These are phyloP conservation scores for Lepidurus apus DNA, from an alignment of 1,140 invertebrate genomes.

Conservation along the genomic window DNA sequence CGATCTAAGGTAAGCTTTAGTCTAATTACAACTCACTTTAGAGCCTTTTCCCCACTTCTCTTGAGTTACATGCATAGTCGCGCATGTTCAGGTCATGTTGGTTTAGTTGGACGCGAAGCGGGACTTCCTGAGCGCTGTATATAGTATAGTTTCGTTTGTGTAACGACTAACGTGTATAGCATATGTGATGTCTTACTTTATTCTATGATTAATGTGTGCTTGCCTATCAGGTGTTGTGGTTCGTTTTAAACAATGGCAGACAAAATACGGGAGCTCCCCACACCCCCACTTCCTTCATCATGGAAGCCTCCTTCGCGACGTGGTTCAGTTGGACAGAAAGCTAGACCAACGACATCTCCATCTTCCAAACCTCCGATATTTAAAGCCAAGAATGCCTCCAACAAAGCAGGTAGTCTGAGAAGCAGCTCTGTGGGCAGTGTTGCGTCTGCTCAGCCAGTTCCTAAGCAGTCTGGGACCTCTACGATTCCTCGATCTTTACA, in stretches of 20 bases:
- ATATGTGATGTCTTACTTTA: not conserved
- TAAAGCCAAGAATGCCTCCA: not conserved
- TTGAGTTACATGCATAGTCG: too few species aligned
- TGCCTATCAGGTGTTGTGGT: not conserved
- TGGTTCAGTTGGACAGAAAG: not conserved
- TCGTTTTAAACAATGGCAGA: not conserved
- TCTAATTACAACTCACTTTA: too few species aligned
- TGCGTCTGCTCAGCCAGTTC: not conserved
- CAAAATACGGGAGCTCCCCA: not conserved
- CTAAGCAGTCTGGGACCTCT: not conserved
- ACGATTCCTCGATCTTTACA: not conserved
- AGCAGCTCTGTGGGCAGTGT: not conserved
- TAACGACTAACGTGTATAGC: not conserved
- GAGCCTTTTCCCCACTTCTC: too few species aligned
- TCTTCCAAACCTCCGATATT: not conserved
- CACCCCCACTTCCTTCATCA: not conserved
- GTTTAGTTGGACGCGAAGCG: too few species aligned
- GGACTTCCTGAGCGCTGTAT: too few species aligned
- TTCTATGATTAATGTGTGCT: not conserved
- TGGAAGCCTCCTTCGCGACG: not conserved
- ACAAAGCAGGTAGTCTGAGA: not conserved
- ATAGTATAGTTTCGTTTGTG: too few species aligned
- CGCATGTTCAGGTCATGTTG: too few species aligned
- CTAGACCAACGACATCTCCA: not conserved
- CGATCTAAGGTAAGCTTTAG: not conserved